phyloP scores from a whole-genome alignment of 2,888 invertebrate species.

The Epinotia bilunana region DNA sequence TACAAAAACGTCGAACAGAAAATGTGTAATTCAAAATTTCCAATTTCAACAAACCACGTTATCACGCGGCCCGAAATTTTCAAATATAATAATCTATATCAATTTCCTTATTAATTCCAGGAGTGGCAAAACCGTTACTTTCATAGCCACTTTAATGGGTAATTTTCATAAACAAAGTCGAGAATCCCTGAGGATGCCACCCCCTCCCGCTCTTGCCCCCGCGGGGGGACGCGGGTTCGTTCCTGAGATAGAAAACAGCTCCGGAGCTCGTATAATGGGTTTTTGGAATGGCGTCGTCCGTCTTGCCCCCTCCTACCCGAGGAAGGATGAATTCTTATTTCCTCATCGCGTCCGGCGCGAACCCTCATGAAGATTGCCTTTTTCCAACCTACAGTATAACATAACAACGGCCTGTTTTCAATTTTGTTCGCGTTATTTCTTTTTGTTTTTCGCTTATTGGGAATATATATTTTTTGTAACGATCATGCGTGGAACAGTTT shows the following conservation, averaged over 20 bases:
- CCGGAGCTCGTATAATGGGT: conserved; percentile 88
- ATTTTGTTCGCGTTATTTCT: conserved; percentile 75
- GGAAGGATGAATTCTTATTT: conserved; percentile 47
- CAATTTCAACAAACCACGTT: conserved; percentile 48
- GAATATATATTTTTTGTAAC: conserved; percentile 38
- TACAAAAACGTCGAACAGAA: background rate
- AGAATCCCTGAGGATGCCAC: conserved; percentile 71
- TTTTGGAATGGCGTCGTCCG: conserved; percentile 89
- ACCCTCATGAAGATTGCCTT: conserved; percentile 84
- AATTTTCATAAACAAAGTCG: conserved; percentile 84
- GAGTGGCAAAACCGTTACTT: conserved; percentile 83
- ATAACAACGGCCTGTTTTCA: conserved; percentile 84
- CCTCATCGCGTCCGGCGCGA: conserved; percentile 66
- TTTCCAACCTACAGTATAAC: conserved; percentile 80
- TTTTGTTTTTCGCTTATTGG: conserved; percentile 54
- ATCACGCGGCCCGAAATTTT: conserved; percentile 51
- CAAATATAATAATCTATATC: conserved; percentile 78
- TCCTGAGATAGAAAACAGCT: conserved; percentile 86
- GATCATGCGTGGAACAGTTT: conserved; percentile 19
- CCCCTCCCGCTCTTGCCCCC: conserved; percentile 15
- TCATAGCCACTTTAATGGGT: conserved; percentile 84
- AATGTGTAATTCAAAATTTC: conserved; percentile 38
- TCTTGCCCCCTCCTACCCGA: conserved; percentile 80
- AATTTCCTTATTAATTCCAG: conserved; percentile 83
- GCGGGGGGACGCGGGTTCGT: conserved; percentile 72